Conservation (phyloP, 2,113 vertebrate genomes). For the Mormoops blainvillei region DNA sequence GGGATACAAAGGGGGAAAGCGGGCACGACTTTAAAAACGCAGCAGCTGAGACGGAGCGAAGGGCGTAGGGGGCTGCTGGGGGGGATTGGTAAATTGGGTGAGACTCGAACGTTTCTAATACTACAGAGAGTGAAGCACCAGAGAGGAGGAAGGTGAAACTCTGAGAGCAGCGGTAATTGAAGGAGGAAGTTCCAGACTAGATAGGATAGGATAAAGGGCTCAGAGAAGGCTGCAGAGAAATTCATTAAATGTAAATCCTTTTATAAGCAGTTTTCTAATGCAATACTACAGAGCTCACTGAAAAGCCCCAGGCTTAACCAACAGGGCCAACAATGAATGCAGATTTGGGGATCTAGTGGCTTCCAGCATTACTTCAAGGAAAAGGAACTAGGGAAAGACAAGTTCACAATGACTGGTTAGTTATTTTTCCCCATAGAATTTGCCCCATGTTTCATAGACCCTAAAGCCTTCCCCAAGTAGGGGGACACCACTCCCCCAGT, state of each 20-base stretch:
- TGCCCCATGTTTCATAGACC: background rate
- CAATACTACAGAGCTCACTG: slow-evolving; percentile 60
- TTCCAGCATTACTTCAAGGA: slow-evolving; percentile 36
- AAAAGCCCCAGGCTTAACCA: slow-evolving; percentile 61
- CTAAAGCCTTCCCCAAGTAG: background rate
- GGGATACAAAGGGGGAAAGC: background rate
- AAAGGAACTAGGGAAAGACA: slow-evolving; percentile 23
- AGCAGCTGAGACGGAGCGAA: background rate
- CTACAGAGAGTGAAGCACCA: slow-evolving; percentile 1
- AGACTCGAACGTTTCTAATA: slow-evolving; percentile 14
- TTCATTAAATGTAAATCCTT: slow-evolving; percentile 73
- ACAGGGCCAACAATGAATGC: slow-evolving; percentile 62
- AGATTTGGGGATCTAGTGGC: slow-evolving; percentile 52
- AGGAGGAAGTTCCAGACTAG: slow-evolving; percentile 54
- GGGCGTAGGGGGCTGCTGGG: background rate
- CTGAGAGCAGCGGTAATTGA: slow-evolving; percentile 32
- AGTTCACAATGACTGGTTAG: background rate
- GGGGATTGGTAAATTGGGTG: background rate
- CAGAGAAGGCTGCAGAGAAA: slow-evolving; percentile 49
- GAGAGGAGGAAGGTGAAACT: slow-evolving; percentile 7
- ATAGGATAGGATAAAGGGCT: slow-evolving; percentile 64
- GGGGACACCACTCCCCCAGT: background rate
- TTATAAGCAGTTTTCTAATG: slow-evolving; percentile 67
- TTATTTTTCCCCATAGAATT: background rate
- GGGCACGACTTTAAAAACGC: background rate